A percentile compares a stretch with the other conserved stretches of the same genome.
Evolutionary conservation across 2,888 invertebrate genomes (phyloP).

Genomic region (Trichopria drosophilae): DNA sequence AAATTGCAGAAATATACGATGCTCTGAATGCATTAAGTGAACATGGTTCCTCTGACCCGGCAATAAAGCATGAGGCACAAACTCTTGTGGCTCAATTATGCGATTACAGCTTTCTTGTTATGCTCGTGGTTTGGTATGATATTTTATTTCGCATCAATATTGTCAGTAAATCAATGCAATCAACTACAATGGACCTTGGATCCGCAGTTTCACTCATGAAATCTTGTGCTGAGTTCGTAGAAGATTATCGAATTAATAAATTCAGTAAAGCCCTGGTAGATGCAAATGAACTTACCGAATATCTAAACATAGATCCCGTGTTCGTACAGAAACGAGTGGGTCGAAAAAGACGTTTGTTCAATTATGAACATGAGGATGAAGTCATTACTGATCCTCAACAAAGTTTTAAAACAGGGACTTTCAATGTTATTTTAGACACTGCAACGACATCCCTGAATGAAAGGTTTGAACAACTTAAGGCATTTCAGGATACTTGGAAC

Average conservation of each 20-base stretch:
- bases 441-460: conserved; percentile 31
- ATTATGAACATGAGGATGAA: no score
- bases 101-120: conserved; percentile 41
- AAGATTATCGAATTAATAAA: conserved; percentile 32
- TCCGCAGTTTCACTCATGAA: conserved; percentile 35
- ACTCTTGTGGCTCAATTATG: conserved; percentile 34
- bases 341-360: conserved; percentile 41
- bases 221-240: conserved; percentile 19
- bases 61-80: conserved; percentile 32
- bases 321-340: conserved; percentile 39
- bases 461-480: conserved; percentile 32
- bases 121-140: conserved; percentile 45
- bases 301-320: conserved; percentile 42
- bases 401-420: neutral
- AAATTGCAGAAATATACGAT: conserved; percentile 42
- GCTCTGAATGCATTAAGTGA: conserved; percentile 37
- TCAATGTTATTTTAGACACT: conserved; percentile 18
- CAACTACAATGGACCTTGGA: conserved; percentile 32
- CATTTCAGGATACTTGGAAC: conserved; percentile 25
- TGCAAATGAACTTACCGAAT: conserved; percentile 32
- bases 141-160: conserved; percentile 41
- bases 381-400: neutral
- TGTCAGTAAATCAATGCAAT: conserved; percentile 37
- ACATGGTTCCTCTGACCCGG: conserved; percentile 17
- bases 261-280: conserved; percentile 4